A percentile compares a stretch with the other conserved stretches of the same genome.
These are phyloP conservation scores for Rhopilema esculentum DNA, from an alignment of 30 jellyfish, hydroid and myxozoan species.

Conservation along the genomic window DNA sequence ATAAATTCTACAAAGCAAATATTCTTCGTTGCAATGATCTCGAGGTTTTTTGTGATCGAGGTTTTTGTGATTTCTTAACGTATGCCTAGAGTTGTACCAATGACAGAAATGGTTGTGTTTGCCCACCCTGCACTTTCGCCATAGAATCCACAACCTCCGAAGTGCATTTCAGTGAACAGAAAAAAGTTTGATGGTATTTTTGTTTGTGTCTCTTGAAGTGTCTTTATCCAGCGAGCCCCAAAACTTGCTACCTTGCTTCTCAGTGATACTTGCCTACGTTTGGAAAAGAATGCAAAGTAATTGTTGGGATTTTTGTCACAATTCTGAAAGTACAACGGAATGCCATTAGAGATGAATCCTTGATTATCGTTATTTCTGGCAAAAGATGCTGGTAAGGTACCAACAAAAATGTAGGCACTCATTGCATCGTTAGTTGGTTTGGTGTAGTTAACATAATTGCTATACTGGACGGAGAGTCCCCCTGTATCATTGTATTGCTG, in stretches of 20 bases:
- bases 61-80: no score
- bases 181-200: constrained; percentile 37
- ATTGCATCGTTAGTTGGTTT: constrained; percentile 25
- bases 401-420: constrained; percentile 47
- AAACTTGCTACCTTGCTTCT: neutral
- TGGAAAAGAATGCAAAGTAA: constrained; percentile 38
- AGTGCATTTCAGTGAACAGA: constrained; percentile 55
- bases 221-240: constrained; percentile 20
- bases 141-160: constrained; percentile 65
- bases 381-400: constrained; percentile 28
- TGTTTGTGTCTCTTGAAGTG: neutral
- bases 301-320: neutral
- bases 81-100: constrained; percentile 48
- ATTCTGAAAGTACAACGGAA: neutral
- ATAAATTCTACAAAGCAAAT: no score
- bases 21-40: no score
- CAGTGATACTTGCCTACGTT: neutral
- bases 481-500: constrained; percentile 31
- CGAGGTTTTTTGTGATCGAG: no score
- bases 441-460: constrained; percentile 10
- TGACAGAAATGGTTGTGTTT: constrained; percentile 2
- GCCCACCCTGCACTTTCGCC: constrained; percentile 35
- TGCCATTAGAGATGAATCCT: constrained; percentile 25
- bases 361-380: neutral
- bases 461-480: constrained; percentile 45